A percentile compares a stretch with the other conserved stretches of the same genome.
Conservation (phyloP, 1,140 invertebrate genomes). For the Maniola jurtina region DNA sequence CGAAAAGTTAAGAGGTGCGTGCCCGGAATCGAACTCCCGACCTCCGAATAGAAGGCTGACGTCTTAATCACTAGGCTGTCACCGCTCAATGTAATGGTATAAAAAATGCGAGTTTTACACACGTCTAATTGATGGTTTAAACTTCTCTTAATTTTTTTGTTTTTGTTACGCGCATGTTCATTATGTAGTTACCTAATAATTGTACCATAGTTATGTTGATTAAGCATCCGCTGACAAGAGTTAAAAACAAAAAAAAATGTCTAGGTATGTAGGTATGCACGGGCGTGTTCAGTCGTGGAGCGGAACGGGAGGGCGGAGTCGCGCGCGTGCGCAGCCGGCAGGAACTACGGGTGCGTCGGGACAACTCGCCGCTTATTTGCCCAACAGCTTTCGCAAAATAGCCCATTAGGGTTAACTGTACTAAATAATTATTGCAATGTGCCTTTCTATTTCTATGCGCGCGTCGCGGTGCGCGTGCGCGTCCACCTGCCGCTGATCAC, state of each 20-base stretch:
- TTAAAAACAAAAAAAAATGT: not conserved
- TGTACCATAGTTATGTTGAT: not conserved
- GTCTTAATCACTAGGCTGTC: no score
- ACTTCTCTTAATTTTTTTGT: no score
- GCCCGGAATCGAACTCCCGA: no score
- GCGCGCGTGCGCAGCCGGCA: constrained; percentile 57
- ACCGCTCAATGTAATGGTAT: no score
- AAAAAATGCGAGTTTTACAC: not conserved
- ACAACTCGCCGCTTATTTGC: constrained; percentile 64
- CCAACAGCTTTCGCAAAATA: constrained; percentile 75
- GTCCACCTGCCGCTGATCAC: constrained; percentile 73
- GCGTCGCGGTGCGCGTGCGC: constrained; percentile 57
- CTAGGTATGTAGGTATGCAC: constrained; percentile 4
- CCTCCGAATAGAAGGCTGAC: no score
- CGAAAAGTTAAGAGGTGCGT: no score
- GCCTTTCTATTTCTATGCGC: constrained; percentile 77
- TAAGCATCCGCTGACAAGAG: not conserved
- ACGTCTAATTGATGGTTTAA: not conserved
- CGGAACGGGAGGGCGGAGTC: constrained; percentile 24
- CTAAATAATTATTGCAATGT: constrained; percentile 78
- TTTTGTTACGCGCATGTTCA: no score
- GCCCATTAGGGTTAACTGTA: constrained; percentile 77
- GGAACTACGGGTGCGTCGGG: constrained; percentile 59
- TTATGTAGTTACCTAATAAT: not conserved
- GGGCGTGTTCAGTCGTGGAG: not conserved